Percentiles rank a stretch among this genome's conserved stretches.
Conservation (phyloP, 2,888 invertebrate genomes). For the Pelosia muscerda region DNA sequence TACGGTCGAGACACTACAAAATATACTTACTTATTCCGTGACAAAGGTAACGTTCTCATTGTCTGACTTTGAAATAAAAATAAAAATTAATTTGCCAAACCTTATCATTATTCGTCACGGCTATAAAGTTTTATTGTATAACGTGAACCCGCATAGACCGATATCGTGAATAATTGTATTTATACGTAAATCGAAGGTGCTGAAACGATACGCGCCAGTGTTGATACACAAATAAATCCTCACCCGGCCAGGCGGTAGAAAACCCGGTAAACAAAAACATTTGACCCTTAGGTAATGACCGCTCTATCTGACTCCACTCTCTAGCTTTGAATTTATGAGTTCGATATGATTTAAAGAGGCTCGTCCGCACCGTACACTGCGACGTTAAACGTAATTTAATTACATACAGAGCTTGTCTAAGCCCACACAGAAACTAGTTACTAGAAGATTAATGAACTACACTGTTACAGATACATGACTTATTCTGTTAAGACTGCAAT, state of each 20-base stretch:
- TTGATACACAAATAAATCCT: constrained; percentile 28
- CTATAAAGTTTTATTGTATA: constrained; percentile 22
- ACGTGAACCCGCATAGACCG: constrained; percentile 18
- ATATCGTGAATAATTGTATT: constrained; percentile 27
- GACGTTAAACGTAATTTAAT: constrained; percentile 81
- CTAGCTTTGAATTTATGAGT: constrained; percentile 59
- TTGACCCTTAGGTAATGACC: constrained; percentile 46
- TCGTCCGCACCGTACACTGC: constrained; percentile 56
- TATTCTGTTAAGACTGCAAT: constrained; percentile 51
- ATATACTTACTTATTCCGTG: too few species aligned
- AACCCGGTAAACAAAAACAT: constrained; percentile 38
- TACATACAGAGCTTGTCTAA: constrained; percentile 76
- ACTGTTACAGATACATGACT: constrained; percentile 63
- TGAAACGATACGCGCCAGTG: constrained; percentile 16
- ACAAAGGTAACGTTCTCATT: not conserved
- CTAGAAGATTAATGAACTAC: constrained; percentile 79
- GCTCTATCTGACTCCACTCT: constrained; percentile 47
- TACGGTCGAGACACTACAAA: not conserved
- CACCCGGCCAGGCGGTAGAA: constrained; percentile 34
- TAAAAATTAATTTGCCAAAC: constrained; percentile 9
- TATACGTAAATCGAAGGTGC: constrained; percentile 24
- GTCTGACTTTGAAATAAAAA: constrained; percentile 1
- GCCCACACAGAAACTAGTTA: constrained; percentile 82
- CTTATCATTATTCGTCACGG: constrained; percentile 24
- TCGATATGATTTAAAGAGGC: constrained; percentile 79